A percentile compares a stretch with the other conserved stretches of the same genome.
Evolutionary conservation across 2,888 invertebrate genomes (phyloP).

Genomic region (Oxystoma pomonae): DNA sequence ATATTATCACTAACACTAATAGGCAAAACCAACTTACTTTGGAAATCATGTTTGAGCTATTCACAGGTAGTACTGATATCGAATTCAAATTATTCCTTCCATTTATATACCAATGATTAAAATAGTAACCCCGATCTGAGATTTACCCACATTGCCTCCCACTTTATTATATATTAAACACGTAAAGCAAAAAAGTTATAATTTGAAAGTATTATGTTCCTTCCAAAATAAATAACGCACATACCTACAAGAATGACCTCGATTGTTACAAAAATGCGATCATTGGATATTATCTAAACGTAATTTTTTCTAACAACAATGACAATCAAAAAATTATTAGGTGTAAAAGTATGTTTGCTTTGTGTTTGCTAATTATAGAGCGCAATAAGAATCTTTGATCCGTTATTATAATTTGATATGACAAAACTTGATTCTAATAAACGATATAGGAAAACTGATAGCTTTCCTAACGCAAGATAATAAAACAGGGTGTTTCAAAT

Average conservation of each 20-base stretch:
- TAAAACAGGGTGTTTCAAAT: too few relatives aligned
- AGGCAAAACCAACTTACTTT: background rate
- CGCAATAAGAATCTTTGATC: too few relatives aligned
- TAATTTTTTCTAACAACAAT: background rate
- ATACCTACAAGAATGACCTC: background rate
- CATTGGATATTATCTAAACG: background rate
- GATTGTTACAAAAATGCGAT: background rate
- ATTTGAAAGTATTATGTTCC: background rate
- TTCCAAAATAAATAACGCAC: background rate
- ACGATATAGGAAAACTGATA: too few relatives aligned
- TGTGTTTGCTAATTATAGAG: too few relatives aligned
- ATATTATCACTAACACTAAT: background rate
- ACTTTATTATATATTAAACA: background rate
- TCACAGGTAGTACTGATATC: background rate
- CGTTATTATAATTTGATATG: too few relatives aligned
- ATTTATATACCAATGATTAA: background rate
- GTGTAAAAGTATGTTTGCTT: too few relatives aligned
- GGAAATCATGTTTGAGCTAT: background rate
- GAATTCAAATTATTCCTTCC: background rate
- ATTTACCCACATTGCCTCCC: background rate
- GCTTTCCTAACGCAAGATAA: too few relatives aligned
- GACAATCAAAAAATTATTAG: too few relatives aligned
- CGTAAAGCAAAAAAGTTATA: background rate
- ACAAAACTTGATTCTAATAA: too few relatives aligned
- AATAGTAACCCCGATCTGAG: background rate